These are phyloP conservation scores for Pangasius sanitwongsei DNA, from an alignment of 2,797 vertebrate genomes.

Conservation along the genomic window DNA sequence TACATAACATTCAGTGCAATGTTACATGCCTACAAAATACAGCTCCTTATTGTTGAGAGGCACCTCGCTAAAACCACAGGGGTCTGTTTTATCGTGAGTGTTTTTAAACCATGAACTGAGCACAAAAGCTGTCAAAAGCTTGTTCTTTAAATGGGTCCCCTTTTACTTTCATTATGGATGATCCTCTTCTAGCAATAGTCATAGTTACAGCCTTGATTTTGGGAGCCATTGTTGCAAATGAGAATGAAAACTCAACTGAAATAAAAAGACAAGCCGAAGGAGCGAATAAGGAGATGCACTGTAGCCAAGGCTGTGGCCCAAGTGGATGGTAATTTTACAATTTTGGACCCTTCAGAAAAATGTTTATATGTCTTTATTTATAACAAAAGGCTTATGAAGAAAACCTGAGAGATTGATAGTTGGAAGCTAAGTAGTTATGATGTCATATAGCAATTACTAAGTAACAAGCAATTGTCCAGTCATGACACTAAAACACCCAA, in stretches of 20 bases:
- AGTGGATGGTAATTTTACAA: constrained; percentile 10
- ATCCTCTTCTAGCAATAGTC: constrained; percentile 3
- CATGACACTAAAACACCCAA: neutral
- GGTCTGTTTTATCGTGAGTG: constrained; percentile 50
- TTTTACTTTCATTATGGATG: constrained; percentile 13
- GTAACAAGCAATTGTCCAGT: neutral
- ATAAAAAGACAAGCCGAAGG: constrained; percentile 7
- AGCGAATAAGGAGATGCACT: neutral
- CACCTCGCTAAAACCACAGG: constrained; percentile 47
- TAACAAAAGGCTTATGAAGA: neutral
- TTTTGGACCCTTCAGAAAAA: neutral
- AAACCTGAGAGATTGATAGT: neutral
- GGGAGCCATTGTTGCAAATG: constrained; percentile 10
- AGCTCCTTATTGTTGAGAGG: constrained; percentile 27
- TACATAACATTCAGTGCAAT: constrained; percentile 33
- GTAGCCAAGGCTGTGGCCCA: neutral
- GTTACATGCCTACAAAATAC: constrained; percentile 43
- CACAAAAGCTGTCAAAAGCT: constrained; percentile 20
- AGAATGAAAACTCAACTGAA: neutral
- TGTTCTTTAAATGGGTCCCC: constrained; percentile 9
- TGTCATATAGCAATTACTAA: neutral
- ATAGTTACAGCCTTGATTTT: neutral
- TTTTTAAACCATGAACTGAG: constrained; percentile 54
- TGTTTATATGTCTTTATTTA: neutral
- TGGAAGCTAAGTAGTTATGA: neutral